Evolutionary conservation across 35 echinoderm and acorn worm genomes (phyloP).

Genomic region (Patiria miniata): DNA sequence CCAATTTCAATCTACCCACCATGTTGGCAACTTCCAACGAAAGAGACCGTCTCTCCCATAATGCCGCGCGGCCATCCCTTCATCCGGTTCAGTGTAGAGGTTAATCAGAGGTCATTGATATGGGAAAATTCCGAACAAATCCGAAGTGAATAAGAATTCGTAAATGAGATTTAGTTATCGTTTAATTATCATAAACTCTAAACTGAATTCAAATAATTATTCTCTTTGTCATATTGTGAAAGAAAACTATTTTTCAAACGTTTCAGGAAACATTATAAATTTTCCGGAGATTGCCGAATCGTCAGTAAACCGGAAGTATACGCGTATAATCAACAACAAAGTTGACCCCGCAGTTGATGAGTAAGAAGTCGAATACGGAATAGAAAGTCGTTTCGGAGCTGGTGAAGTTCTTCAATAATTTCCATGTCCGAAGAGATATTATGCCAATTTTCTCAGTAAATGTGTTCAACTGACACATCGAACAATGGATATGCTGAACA

Average conservation of each 20-base stretch:
- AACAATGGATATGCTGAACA: constrained; percentile 77
- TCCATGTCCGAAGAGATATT: too few relatives aligned
- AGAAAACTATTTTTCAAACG: neutral
- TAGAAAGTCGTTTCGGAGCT: neutral
- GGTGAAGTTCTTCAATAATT: too few relatives aligned
- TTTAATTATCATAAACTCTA: too few relatives aligned
- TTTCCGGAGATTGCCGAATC: neutral
- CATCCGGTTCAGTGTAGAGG: too few relatives aligned
- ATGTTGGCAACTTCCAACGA: constrained; percentile 32
- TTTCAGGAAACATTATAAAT: neutral
- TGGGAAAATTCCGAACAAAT: too few relatives aligned
- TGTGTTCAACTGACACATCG: neutral
- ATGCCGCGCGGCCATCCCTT: neutral
- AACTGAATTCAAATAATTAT: too few relatives aligned
- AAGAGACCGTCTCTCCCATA: neutral
- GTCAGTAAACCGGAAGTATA: neutral
- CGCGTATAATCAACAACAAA: neutral
- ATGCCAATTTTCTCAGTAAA: neutral
- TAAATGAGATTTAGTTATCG: neutral
- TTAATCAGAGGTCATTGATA: too few relatives aligned
- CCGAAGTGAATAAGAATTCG: neutral
- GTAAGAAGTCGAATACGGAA: neutral
- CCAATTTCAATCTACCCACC: neutral
- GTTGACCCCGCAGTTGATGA: neutral
- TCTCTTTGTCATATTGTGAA: too few relatives aligned